Conservation (phyloP, 2,113 vertebrate species). For the Eulemur rufifrons region DNA sequence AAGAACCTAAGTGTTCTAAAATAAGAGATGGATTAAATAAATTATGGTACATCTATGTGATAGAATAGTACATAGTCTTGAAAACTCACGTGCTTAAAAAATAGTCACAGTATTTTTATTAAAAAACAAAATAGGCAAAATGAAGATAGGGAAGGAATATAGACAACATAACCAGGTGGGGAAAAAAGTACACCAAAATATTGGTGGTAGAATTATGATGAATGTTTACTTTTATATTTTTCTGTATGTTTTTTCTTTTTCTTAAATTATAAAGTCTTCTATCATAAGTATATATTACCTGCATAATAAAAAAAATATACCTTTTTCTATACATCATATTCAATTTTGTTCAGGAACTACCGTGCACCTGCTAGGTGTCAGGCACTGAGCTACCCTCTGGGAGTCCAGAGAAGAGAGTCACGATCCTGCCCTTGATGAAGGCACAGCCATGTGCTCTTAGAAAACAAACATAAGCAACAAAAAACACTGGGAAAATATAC, state of each 20-base stretch:
- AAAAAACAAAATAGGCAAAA: background rate
- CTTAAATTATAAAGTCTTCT: background rate
- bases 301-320: background rate
- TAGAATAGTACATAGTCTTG: background rate
- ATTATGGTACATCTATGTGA: background rate
- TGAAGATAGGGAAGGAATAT: background rate
- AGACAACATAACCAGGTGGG: background rate
- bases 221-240: background rate
- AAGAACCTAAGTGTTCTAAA: background rate
- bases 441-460: background rate
- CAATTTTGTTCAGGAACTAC: background rate
- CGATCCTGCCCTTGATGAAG: too few relatives aligned
- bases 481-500: background rate
- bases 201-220: background rate
- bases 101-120: background rate
- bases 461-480: background rate
- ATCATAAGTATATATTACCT: background rate
- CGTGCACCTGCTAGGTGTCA: background rate
- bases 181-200: background rate
- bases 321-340: background rate
- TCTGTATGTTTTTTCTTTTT: background rate
- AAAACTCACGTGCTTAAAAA: background rate
- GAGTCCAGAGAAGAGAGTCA: background rate
- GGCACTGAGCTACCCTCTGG: background rate
- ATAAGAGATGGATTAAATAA: background rate